A percentile compares a stretch with the other conserved stretches of the same genome.
These are phyloP conservation scores for Coleophora flavipennella DNA, from an alignment of 2,888 invertebrate species.

Conservation along the genomic window DNA sequence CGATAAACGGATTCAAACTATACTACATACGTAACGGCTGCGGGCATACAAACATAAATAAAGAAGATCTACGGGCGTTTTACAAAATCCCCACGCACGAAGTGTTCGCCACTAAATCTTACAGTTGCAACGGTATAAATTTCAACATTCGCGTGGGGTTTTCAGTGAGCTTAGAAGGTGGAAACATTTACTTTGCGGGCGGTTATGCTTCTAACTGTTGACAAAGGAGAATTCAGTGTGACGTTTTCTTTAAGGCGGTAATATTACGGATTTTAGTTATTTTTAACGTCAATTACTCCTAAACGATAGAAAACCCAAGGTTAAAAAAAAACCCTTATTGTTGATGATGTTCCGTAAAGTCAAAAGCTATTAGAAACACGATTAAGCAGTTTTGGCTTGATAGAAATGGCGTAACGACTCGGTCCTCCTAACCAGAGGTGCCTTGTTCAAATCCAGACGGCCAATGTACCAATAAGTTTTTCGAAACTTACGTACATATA, in stretches of 20 bases:
- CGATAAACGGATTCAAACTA: slow-evolving; percentile 68
- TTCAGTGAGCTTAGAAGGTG: slow-evolving; percentile 17
- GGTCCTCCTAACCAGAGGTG: too few relatives aligned
- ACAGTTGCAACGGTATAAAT: slow-evolving; percentile 55
- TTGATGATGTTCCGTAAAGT: too few relatives aligned
- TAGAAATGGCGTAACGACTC: too few relatives aligned
- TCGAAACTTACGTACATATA: too few relatives aligned
- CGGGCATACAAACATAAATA: slow-evolving; percentile 65
- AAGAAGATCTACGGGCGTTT: slow-evolving; percentile 62
- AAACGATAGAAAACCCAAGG: too few relatives aligned
- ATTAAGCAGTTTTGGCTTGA: too few relatives aligned
- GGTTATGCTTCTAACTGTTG: slow-evolving; percentile 1
- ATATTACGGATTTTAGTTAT: not conserved
- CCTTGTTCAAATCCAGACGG: too few relatives aligned
- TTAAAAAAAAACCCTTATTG: too few relatives aligned
- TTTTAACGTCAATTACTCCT: too few relatives aligned
- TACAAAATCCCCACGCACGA: slow-evolving; percentile 65
- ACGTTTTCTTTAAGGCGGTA: not conserved
- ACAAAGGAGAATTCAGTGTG: slow-evolving; percentile 2
- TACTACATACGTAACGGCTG: slow-evolving; percentile 19
- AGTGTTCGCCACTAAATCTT: slow-evolving; percentile 50
- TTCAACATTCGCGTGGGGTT: slow-evolving; percentile 33
- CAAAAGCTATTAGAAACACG: too few relatives aligned
- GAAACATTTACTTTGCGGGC: slow-evolving; percentile 18
- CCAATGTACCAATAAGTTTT: too few relatives aligned